Conservation (phyloP, 2,888 invertebrate genomes). For the Vannuccia rotundouncinata region DNA sequence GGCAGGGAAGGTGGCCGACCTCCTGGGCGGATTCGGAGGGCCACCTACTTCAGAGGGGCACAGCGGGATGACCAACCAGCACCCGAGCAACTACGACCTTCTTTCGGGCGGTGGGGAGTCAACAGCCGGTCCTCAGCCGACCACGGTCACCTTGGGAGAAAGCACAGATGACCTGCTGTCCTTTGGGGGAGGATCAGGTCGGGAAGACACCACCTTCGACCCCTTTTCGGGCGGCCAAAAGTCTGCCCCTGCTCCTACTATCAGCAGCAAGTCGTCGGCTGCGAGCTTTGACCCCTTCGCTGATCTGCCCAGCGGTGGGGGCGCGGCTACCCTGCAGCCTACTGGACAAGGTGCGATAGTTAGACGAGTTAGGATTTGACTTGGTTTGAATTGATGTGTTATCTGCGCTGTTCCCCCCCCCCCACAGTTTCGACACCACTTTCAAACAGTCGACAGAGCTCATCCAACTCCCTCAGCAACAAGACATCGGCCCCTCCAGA, state of each 20-base stretch:
- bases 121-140: neutral
- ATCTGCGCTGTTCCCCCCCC: neutral
- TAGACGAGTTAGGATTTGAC: too few species aligned
- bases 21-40: neutral
- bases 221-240: neutral
- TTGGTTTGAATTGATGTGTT: too few species aligned
- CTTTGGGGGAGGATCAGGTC: neutral
- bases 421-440: slow-evolving; percentile 1
- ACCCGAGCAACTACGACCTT: neutral
- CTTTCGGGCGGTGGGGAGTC: neutral
- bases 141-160: neutral
- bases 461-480: slow-evolving; percentile 37
- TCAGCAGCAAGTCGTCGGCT: neutral
- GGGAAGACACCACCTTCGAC: neutral
- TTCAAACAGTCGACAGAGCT: slow-evolving; percentile 38
- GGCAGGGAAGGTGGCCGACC: neutral
- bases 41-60: neutral
- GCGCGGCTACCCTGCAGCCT: neutral
- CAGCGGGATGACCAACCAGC: neutral
- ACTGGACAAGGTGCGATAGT: neutral
- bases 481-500: slow-evolving; percentile 39
- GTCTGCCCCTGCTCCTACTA: neutral
- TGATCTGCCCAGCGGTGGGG: neutral
- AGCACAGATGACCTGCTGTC: neutral
- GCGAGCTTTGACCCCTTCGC: neutral